These are phyloP conservation scores for Myotis findleyi DNA, from an alignment of 2,797 vertebrate species.

Conservation along the genomic window DNA sequence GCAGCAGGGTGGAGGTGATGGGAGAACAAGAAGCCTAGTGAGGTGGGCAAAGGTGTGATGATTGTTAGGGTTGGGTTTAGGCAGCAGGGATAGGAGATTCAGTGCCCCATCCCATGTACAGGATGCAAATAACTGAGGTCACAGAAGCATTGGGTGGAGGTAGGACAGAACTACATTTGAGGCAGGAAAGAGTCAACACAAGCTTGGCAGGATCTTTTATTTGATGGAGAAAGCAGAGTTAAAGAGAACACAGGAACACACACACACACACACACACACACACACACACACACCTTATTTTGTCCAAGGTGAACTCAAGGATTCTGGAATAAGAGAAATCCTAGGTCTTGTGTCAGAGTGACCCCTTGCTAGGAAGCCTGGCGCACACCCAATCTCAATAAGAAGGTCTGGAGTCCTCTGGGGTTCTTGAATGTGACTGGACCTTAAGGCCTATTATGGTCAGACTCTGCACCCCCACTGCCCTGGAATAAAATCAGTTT, in stretches of 20 bases:
- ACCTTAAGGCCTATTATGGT: neutral
- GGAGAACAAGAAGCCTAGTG: neutral
- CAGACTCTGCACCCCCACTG: neutral
- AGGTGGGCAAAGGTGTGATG: neutral
- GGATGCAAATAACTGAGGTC: neutral
- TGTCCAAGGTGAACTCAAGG: neutral
- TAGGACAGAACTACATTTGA: neutral
- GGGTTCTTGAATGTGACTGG: neutral
- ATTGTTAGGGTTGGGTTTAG: neutral
- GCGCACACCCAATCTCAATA: neutral
- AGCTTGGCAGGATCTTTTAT: neutral
- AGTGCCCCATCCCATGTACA: neutral
- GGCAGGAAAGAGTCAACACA: neutral
- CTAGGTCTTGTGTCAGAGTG: neutral
- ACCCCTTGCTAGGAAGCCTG: neutral
- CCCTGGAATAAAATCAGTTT: constrained; percentile 25
- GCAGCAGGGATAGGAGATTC: neutral
- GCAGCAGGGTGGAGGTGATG: neutral
- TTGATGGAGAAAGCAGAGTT: neutral
- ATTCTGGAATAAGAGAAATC: neutral
- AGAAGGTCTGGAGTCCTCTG: neutral
- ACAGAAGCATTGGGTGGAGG: neutral
- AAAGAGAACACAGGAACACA: neutral
- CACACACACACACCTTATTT: neutral
- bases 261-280: neutral